These are phyloP conservation scores for Microtus ochrogaster DNA, from an alignment of 2,113 vertebrate genomes.

Conservation along the genomic window DNA sequence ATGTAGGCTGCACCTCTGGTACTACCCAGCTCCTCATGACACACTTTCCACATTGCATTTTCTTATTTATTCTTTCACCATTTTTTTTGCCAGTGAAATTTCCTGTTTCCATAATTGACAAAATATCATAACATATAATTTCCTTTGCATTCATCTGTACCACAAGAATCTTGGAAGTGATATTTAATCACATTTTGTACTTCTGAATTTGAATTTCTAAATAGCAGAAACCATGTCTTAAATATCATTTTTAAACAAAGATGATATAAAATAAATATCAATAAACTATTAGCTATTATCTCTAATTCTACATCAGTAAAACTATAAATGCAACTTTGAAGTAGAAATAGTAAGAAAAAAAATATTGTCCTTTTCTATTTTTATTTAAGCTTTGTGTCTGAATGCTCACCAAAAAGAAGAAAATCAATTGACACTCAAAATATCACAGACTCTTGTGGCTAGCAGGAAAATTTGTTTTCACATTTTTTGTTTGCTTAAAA, in stretches of 20 bases:
- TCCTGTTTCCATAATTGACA: not conserved
- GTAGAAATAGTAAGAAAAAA: not conserved
- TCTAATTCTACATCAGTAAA: slow-evolving; percentile 1
- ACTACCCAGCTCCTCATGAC: not conserved
- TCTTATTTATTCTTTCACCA: not conserved
- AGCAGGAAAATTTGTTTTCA: not conserved
- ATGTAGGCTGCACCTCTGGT: not conserved
- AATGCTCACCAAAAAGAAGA: not conserved
- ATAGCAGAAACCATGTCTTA: not conserved
- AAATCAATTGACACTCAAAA: slow-evolving; percentile 24
- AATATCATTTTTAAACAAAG: slow-evolving; percentile 14
- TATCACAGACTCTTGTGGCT: not conserved
- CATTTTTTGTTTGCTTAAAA: not conserved
- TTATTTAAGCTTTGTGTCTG: not conserved
- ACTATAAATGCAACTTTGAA: slow-evolving; percentile 10
- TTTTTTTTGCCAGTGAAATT: not conserved
- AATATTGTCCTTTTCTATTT: not conserved
- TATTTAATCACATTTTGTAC: not conserved
- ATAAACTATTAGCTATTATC: not conserved
- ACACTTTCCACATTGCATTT: not conserved
- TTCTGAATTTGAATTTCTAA: slow-evolving; percentile 25
- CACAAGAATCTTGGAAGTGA: not conserved
- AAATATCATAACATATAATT: slow-evolving; percentile 1
- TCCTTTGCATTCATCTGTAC: not conserved
- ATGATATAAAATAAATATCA: not conserved